Percentiles rank a stretch among this genome's conserved stretches.
Evolutionary conservation across 1,140 invertebrate species (phyloP).

Genomic region (Cyphomyrmex costatus): DNA sequence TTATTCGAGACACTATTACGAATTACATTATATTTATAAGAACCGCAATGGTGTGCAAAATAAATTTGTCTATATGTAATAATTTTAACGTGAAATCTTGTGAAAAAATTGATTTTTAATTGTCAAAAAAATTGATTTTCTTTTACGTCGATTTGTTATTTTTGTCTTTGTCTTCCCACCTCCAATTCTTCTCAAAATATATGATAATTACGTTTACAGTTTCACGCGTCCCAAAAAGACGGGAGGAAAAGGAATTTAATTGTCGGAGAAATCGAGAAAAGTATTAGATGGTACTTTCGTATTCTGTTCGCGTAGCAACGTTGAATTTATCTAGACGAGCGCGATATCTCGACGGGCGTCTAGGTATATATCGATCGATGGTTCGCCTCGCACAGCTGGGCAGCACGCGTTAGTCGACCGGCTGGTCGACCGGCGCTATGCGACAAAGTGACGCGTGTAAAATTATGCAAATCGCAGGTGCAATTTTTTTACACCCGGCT

Average conservation of each 20-base stretch:
- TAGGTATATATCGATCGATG: conserved; percentile 37
- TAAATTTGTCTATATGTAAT: not conserved
- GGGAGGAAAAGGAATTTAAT: conserved; percentile 14
- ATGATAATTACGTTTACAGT: not conserved
- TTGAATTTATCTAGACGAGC: conserved; percentile 52
- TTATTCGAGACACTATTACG: not conserved
- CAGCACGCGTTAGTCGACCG: conserved; percentile 15
- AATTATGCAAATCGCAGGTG: conserved; percentile 55
- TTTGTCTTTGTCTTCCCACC: not conserved
- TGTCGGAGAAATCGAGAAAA: not conserved
- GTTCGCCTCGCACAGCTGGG: conserved; percentile 34
- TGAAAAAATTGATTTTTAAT: not conserved
- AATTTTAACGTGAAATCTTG: not conserved
- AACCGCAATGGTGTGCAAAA: not conserved
- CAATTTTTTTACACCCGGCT: not conserved
- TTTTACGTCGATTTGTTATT: too few species aligned
- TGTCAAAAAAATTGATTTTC: not conserved
- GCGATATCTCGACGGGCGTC: conserved; percentile 26
- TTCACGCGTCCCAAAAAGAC: not conserved
- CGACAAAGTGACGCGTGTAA: conserved; percentile 50
- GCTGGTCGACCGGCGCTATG: conserved; percentile 1
- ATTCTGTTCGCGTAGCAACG: conserved; percentile 27
- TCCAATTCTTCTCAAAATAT: conserved; percentile 9
- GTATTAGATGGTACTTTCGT: not conserved
- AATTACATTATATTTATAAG: not conserved